These are phyloP conservation scores for Ondatra zibethicus DNA, from an alignment of 2,113 vertebrate species.

Conservation along the genomic window DNA sequence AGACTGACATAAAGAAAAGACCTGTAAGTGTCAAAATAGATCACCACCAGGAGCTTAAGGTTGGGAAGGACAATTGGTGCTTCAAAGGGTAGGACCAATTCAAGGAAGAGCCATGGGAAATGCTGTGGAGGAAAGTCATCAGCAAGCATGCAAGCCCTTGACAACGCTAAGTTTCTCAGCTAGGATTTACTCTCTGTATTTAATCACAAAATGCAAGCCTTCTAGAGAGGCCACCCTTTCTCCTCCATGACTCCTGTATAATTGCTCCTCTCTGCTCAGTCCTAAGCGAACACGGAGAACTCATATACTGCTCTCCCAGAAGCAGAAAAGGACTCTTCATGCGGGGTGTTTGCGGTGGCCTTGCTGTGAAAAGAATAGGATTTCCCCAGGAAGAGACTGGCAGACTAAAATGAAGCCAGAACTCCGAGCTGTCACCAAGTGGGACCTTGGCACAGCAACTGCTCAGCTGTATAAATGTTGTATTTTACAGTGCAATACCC, in stretches of 20 bases:
- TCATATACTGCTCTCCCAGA: not conserved
- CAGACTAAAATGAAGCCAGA: not conserved
- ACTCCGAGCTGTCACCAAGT: not conserved
- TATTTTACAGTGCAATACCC: not conserved
- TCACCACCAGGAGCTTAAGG: not conserved
- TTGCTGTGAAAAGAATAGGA: not conserved
- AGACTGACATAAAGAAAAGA: not conserved
- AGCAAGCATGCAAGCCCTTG: not conserved
- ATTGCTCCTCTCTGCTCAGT: not conserved
- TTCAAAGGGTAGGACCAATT: not conserved
- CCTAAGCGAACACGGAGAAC: not conserved
- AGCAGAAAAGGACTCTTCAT: not conserved
- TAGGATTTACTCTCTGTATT: not conserved
- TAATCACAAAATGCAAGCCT: slow-evolving; percentile 6
- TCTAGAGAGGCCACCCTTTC: not conserved
- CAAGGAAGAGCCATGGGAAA: not conserved
- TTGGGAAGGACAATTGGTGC: not conserved
- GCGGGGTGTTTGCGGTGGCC: not conserved
- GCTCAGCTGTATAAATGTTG: not conserved
- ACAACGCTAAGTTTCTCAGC: not conserved
- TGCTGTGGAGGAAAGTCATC: not conserved
- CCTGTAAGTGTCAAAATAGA: not conserved
- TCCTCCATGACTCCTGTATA: not conserved
- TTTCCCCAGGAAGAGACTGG: not conserved
- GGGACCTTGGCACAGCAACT: not conserved